Conservation (phyloP, 2,113 vertebrate species). For the Indicator indicator region DNA sequence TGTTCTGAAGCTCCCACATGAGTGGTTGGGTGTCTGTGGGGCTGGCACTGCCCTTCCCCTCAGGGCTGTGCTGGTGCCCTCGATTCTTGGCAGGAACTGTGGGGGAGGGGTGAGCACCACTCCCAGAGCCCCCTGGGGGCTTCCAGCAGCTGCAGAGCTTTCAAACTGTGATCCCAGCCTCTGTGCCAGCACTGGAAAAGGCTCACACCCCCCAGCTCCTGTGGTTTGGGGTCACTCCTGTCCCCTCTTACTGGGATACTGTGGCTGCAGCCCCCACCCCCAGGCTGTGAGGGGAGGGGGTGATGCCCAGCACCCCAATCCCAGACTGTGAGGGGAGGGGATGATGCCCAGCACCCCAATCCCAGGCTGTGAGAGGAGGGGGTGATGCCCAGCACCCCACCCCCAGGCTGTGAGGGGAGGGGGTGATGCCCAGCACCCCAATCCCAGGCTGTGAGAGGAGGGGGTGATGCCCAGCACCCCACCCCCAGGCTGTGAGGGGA, state of each 20-base stretch:
- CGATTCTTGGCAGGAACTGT: background rate
- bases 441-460: too few relatives aligned
- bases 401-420: accelerated
- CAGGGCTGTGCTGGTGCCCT: background rate
- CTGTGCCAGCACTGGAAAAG: accelerated
- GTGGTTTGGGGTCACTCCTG: background rate
- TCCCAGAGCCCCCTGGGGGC: background rate
- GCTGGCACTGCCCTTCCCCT: background rate
- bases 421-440: accelerated
- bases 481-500: background rate
- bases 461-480: too few relatives aligned
- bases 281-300: background rate
- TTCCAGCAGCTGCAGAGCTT: background rate
- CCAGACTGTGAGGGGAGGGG: too few relatives aligned
- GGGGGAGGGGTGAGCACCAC: background rate
- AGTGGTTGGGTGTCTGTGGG: background rate
- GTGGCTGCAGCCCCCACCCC: background rate
- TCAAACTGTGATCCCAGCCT: background rate
- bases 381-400: too few relatives aligned
- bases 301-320: too few relatives aligned
- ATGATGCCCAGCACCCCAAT: accelerated
- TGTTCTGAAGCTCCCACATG: background rate
- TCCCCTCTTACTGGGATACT: background rate
- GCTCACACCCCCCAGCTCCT: background rate
- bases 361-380: background rate